Conservation (phyloP, 1,140 invertebrate genomes). For the Coptotermes formosanus region DNA sequence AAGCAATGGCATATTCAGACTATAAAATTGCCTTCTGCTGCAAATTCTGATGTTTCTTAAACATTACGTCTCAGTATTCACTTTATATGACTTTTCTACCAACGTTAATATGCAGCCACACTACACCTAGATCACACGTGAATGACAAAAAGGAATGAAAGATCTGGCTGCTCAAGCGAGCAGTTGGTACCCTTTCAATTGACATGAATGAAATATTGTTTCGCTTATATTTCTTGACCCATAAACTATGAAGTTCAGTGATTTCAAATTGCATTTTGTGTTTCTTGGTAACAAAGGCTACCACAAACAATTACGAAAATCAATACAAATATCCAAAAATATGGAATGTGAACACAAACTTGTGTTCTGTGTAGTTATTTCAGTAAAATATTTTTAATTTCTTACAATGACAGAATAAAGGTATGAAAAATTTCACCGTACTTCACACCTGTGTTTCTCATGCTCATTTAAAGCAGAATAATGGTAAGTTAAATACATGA, state of each 20-base stretch:
- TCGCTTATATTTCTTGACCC: background rate
- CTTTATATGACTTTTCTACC: background rate
- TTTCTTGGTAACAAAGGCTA: background rate
- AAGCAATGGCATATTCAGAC: slow-evolving; percentile 16
- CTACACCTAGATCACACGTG: background rate
- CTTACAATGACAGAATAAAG: background rate
- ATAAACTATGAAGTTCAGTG: background rate
- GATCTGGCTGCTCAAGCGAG: background rate
- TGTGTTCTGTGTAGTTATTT: background rate
- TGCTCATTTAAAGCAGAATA: background rate
- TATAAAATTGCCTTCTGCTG: background rate
- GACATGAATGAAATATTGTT: background rate
- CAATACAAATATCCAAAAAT: slow-evolving; percentile 3
- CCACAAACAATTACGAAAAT: background rate
- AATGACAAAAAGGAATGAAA: background rate
- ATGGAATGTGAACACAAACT: background rate
- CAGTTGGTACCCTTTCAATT: slow-evolving; percentile 2
- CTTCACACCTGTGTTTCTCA: background rate
- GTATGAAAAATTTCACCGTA: background rate
- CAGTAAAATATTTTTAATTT: background rate
- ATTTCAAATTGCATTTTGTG: background rate
- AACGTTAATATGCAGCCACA: background rate
- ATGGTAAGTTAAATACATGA: background rate
- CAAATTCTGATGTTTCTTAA: background rate
- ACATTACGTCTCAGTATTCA: background rate